Evolutionary conservation across 2,113 vertebrate genomes (phyloP).

Genomic region (Proterorhinus semilunaris): DNA sequence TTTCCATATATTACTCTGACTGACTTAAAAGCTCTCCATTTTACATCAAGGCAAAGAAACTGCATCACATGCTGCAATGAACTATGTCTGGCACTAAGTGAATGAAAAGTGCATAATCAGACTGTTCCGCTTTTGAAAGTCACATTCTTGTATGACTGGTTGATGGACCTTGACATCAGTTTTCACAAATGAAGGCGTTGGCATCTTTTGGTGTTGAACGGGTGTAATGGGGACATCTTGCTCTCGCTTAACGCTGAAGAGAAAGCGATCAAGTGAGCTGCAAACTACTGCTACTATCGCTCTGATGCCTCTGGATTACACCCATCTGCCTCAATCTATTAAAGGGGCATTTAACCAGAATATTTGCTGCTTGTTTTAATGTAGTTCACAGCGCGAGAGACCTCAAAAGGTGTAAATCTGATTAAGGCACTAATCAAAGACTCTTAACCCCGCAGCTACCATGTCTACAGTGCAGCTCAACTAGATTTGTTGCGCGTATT

Average conservation of each 20-base stretch:
- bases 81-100: constrained; percentile 27
- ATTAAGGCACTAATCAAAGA: constrained; percentile 1
- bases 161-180: constrained; percentile 30
- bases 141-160: constrained; percentile 10
- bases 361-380: constrained; percentile 43
- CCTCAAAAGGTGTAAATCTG: constrained; percentile 17
- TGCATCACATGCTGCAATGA: neutral
- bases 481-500: neutral
- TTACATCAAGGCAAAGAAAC: constrained; percentile 15
- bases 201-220: constrained; percentile 24
- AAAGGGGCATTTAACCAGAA: constrained; percentile 18
- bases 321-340: constrained; percentile 45
- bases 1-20: constrained; percentile 39
- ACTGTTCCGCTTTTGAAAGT: constrained; percentile 41
- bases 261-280: constrained; percentile 13
- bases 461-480: constrained; percentile 1
- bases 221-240: constrained; percentile 42
- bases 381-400: constrained; percentile 9
- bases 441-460: constrained; percentile 22
- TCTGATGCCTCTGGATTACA: constrained; percentile 36
- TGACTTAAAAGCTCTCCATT: constrained; percentile 51
- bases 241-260: constrained; percentile 19
- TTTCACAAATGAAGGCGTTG: constrained; percentile 37
- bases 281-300: constrained; percentile 28
- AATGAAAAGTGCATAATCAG: constrained; percentile 34